Evolutionary conservation across 2,113 vertebrate species (phyloP).

Genomic region (Brienomyrus longianalis): DNA sequence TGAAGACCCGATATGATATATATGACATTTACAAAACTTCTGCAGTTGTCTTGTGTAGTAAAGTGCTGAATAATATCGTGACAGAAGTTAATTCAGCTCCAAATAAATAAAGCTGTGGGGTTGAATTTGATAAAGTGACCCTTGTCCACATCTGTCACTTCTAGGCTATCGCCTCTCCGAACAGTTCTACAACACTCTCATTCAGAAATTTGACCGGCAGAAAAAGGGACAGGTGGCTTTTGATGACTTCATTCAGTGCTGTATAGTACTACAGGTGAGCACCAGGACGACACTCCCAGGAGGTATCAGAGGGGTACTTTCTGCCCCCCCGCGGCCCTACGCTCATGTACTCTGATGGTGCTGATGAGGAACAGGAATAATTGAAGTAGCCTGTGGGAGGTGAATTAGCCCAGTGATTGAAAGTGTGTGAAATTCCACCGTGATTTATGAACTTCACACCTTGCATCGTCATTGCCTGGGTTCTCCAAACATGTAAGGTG

Average conservation of each 20-base stretch:
- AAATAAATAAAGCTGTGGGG: not conserved
- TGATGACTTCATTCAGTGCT: conserved; percentile 98
- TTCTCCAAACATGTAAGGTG: not conserved
- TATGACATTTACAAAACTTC: not conserved
- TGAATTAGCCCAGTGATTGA: not conserved
- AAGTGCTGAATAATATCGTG: not conserved
- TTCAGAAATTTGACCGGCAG: conserved; percentile 94
- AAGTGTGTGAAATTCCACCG: not conserved
- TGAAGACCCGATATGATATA: not conserved
- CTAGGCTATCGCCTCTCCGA: conserved; percentile 92
- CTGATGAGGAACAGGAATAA: not conserved
- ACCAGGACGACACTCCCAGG: not conserved
- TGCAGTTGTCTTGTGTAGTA: not conserved
- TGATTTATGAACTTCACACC: not conserved
- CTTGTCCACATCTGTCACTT: not conserved
- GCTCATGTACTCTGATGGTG: not conserved
- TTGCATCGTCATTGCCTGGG: not conserved
- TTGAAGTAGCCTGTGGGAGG: not conserved
- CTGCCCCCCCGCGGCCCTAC: not conserved
- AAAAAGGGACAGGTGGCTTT: conserved; percentile 92
- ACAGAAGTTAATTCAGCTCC: not conserved
- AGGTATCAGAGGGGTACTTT: not conserved
- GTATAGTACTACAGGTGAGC: conserved; percentile 90
- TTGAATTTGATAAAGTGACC: not conserved
- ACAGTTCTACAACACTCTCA: conserved; percentile 89